phyloP scores from a whole-genome alignment of 1,140 invertebrate species.

The Lycorma delicatula region DNA sequence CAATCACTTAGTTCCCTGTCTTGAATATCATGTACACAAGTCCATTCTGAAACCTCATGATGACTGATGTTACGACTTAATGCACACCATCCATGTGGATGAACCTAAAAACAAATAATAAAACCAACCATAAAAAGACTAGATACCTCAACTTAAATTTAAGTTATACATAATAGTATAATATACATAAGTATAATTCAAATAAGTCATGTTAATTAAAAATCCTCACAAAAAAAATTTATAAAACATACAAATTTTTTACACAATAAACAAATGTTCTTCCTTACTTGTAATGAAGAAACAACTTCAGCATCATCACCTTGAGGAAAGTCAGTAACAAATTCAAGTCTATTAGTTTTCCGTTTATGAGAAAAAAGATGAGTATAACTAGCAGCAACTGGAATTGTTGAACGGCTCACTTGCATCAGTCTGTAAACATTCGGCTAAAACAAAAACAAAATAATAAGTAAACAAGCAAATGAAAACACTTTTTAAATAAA shows the following conservation, averaged over 20 bases:
- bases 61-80: slow-evolving; percentile 78
- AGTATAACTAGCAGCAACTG: slow-evolving; percentile 65
- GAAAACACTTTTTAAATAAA: neutral
- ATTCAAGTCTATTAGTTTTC: slow-evolving; percentile 74
- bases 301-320: slow-evolving; percentile 83
- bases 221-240: too few relatives aligned
- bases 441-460: slow-evolving; percentile 50
- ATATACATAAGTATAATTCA: too few relatives aligned
- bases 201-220: too few relatives aligned
- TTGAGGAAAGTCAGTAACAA: slow-evolving; percentile 80
- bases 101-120: slow-evolving; percentile 54
- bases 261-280: neutral
- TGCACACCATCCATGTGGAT: slow-evolving; percentile 85
- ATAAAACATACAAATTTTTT: neutral
- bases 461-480: neutral
- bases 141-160: neutral
- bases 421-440: slow-evolving; percentile 87
- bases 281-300: slow-evolving; percentile 63
- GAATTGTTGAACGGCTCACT: slow-evolving; percentile 67
- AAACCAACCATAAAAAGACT: too few relatives aligned
- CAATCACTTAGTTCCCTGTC: slow-evolving; percentile 37
- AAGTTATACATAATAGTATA: neutral
- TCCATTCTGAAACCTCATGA: slow-evolving; percentile 85
- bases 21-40: slow-evolving; percentile 88
- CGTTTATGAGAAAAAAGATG: slow-evolving; percentile 66